Evolutionary conservation across 2,113 vertebrate genomes (phyloP).

Genomic region (Danionella cerebrum): DNA sequence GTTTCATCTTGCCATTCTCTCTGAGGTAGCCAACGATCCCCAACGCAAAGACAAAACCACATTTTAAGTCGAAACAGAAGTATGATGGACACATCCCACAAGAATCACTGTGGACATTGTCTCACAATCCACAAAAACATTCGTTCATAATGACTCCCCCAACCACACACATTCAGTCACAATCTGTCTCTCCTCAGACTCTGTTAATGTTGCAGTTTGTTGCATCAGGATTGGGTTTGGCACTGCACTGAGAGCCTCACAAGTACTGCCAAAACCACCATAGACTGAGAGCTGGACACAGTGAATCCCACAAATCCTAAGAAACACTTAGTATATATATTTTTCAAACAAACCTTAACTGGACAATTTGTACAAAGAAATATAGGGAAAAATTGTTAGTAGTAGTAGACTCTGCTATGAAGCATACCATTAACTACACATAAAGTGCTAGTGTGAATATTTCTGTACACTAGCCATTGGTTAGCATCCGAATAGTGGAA

Average conservation of each 20-base stretch:
- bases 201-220: constrained; percentile 23
- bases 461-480: too few species aligned
- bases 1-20: constrained; percentile 36
- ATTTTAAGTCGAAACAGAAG: neutral
- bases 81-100: constrained; percentile 3
- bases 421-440: too few species aligned
- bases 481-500: too few species aligned
- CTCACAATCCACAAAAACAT: constrained; percentile 1
- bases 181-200: constrained; percentile 14
- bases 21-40: constrained; percentile 30
- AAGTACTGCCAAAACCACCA: constrained; percentile 2
- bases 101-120: neutral
- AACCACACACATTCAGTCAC: constrained; percentile 7
- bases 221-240: constrained; percentile 38
- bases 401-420: too few species aligned
- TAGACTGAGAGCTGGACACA: neutral
- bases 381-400: too few species aligned
- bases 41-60: constrained; percentile 11
- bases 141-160: constrained; percentile 1
- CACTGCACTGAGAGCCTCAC: neutral
- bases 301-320: neutral
- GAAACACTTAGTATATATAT: neutral
- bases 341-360: neutral
- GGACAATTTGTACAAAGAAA: too few species aligned
- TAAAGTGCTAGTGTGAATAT: too few species aligned